phyloP scores from a whole-genome alignment of 2,113 vertebrate genomes.

The Tamias sibiricus region DNA sequence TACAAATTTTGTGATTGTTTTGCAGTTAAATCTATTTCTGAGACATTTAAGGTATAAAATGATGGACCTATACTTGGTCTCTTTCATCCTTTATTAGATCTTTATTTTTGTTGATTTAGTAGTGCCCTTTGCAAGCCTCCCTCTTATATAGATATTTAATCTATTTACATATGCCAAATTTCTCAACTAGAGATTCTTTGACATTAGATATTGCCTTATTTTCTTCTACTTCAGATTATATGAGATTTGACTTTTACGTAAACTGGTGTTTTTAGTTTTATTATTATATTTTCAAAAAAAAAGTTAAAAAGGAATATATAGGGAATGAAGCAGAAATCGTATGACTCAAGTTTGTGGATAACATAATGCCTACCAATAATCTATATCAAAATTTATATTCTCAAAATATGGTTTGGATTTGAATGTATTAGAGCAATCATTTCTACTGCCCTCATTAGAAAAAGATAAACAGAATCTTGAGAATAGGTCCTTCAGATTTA shows the following conservation, averaged over 20 bases:
- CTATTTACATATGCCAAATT: background rate
- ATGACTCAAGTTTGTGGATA: background rate
- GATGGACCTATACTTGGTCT: background rate
- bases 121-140: background rate
- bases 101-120: background rate
- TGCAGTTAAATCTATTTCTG: slow-evolving; percentile 31
- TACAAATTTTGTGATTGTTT: slow-evolving; percentile 31
- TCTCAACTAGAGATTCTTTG: background rate
- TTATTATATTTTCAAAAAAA: slow-evolving; percentile 29
- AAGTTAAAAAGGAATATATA: background rate
- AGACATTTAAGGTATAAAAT: slow-evolving; percentile 14
- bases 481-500: background rate
- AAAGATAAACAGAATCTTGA: background rate
- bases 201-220: slow-evolving; percentile 26
- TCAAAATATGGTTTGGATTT: slow-evolving; percentile 37
- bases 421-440: background rate
- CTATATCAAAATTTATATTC: background rate
- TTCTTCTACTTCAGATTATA: background rate
- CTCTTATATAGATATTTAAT: slow-evolving; percentile 27
- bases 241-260: slow-evolving; percentile 28
- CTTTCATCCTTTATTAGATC: slow-evolving; percentile 3
- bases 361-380: background rate
- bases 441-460: background rate
- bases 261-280: background rate
- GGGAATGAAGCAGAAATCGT: background rate